A percentile compares a stretch with the other conserved stretches of the same genome.
These are phyloP conservation scores for Laothoe populi DNA, from an alignment of 2,888 invertebrate species.

Conservation along the genomic window DNA sequence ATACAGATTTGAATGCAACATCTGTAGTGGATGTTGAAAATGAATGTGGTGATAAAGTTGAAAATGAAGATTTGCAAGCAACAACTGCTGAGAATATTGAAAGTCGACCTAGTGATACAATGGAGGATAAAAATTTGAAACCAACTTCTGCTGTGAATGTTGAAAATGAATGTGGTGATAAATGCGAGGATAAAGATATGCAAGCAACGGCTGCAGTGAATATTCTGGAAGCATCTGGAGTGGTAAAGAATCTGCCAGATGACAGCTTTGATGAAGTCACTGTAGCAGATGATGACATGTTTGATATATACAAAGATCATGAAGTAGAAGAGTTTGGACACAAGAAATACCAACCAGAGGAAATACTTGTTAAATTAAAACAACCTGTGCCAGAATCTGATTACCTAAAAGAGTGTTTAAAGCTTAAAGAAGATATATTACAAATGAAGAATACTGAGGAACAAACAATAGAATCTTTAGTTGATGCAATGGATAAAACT, in stretches of 20 bases:
- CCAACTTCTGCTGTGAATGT: too few relatives aligned
- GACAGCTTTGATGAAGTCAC: constrained; percentile 67
- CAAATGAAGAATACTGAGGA: constrained; percentile 63
- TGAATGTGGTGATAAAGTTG: constrained; percentile 36
- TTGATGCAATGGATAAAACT: constrained; percentile 69
- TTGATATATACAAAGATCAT: constrained; percentile 79
- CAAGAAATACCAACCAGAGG: constrained; percentile 73
- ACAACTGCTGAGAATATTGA: constrained; percentile 22
- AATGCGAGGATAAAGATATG: constrained; percentile 33
- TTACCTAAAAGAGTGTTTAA: constrained; percentile 73
- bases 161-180: constrained; percentile 32
- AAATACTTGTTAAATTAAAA: constrained; percentile 62
- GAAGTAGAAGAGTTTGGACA: constrained; percentile 77
- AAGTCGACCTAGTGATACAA: constrained; percentile 42
- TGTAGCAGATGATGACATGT: constrained; percentile 72
- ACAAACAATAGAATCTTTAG: constrained; percentile 62
- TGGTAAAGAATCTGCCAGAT: constrained; percentile 60
- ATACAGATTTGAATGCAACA: constrained; percentile 26
- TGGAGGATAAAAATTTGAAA: background rate
- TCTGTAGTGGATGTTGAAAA: background rate
- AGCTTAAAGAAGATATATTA: constrained; percentile 69
- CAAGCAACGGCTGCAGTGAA: constrained; percentile 24
- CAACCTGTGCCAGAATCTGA: constrained; percentile 52
- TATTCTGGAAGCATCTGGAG: constrained; percentile 51
- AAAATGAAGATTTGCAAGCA: constrained; percentile 29